Percentiles rank a stretch among this genome's conserved stretches.
phyloP scores from a whole-genome alignment of 2,113 vertebrate species.

The Dromaius novaehollandiae region DNA sequence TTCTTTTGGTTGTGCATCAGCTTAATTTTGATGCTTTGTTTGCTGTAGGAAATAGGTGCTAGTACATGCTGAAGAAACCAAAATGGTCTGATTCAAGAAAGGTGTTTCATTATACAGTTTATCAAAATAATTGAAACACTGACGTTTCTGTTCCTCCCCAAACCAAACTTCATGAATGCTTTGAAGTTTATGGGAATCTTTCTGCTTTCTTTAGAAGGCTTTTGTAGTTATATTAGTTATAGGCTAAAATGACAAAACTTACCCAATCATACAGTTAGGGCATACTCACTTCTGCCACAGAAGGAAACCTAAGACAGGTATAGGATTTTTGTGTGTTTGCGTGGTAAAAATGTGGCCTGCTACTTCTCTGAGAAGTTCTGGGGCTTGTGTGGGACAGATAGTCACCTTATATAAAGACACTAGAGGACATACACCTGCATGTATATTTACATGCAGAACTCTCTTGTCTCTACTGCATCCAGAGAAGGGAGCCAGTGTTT shows the following conservation, averaged over 20 bases:
- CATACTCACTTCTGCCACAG: neutral
- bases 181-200: neutral
- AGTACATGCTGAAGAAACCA: neutral
- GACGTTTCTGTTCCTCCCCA: neutral
- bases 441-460: neutral
- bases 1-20: neutral
- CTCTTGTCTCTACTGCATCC: neutral
- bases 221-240: neutral
- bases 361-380: neutral
- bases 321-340: neutral
- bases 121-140: neutral
- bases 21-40: neutral
- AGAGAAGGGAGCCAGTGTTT: neutral
- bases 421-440: neutral
- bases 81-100: neutral
- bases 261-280: rapidly evolving
- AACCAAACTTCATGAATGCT: neutral
- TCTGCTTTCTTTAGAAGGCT: neutral
- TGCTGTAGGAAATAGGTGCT: neutral
- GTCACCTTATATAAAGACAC: neutral
- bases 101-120: neutral
- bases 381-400: neutral
- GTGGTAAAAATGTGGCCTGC: neutral
- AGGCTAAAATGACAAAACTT: neutral
- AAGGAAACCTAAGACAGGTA: neutral